These are phyloP conservation scores for Orthonychiurus folsomi DNA, from an alignment of 2,888 invertebrate species.

Conservation along the genomic window DNA sequence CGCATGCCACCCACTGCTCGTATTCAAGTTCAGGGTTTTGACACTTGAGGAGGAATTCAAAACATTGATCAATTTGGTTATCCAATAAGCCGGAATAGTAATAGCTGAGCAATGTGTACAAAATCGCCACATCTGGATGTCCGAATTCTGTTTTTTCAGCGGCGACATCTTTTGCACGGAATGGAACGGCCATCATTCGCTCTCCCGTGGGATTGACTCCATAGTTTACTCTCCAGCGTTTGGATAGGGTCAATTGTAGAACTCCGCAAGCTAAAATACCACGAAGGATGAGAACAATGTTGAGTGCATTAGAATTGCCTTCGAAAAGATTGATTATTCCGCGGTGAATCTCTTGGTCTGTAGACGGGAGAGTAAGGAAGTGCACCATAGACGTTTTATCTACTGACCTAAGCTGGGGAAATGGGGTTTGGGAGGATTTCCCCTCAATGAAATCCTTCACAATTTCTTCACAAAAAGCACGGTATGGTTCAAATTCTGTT, in stretches of 20 bases:
- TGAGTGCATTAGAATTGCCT: no score
- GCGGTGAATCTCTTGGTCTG: conserved; percentile 10
- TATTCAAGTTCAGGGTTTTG: background rate
- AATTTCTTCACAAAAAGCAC: conserved; percentile 1
- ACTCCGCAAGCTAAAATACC: conserved; percentile 26
- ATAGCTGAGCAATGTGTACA: background rate
- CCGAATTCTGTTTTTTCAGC: conserved; percentile 3
- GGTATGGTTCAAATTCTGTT: background rate
- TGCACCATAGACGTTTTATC: background rate
- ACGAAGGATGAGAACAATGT: conserved; percentile 20
- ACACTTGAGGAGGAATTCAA: no score
- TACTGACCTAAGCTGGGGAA: conserved; percentile 7
- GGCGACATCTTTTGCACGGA: background rate
- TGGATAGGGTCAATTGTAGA: conserved; percentile 9
- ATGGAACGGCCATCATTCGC: conserved; percentile 3
- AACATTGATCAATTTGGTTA: background rate
- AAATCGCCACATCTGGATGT: conserved; percentile 1
- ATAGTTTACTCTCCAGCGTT: conserved; percentile 4
- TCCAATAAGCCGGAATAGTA: conserved; percentile 4
- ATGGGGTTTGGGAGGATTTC: conserved; percentile 7
- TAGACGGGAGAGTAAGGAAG: conserved; percentile 17
- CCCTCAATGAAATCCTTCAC: conserved; percentile 14
- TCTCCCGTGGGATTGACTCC: background rate
- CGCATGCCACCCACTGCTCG: background rate
- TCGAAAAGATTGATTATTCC: no score